Evolutionary conservation across 2,797 vertebrate genomes (phyloP), one percentile per base, ranked within the genome.

Genomic region (Phoeniculus purpureus): DNA sequence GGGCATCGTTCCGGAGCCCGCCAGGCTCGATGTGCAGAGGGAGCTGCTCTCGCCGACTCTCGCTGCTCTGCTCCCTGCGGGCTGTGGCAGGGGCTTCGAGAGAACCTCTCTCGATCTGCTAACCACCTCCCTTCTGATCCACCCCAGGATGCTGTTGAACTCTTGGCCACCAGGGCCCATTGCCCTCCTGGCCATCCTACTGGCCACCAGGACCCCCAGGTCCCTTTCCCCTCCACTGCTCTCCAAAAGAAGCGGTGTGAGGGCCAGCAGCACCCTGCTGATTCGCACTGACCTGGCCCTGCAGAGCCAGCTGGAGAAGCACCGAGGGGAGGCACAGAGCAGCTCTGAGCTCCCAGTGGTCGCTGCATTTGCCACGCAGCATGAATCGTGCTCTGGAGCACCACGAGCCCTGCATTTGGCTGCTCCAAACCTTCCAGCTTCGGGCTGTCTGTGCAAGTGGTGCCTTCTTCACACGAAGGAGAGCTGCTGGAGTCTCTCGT

Each of bases 351-450:
- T 37, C 58, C 58, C 76, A 37, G 16, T 4, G 2, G 27, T 16
- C 4, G 0, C 56, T 66, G 5, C 8, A 7, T 3, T 3, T 13
- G 10, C 6, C 40, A 37, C 47, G 70, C 62, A 23, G 18, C 0
- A 0, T 0, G 1, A 50, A 37, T 20, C 4, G 0, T 6, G 14
- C 25, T 84, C 54, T 3, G 0, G 43, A 85, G 54, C 61, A 10
- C 5, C 0, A 1, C 2, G 34, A 22, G 54, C 5, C 80, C 31
- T 37, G 75, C 48, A 34, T 58, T 47, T 56, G 37, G 16, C 1
- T 11, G 48, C 43, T 22, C 31, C 47, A 32, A 43, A 15, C 23
- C 85, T 75, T 89, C 59, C 82, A 90, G 59, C 59, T 81, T 45
- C 77, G 34, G 81, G 71, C 27, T 80, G 8, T 12, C 20, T 3